Evolutionary conservation across 2,888 invertebrate species (phyloP).

Genomic region (Pandemis heparana): DNA sequence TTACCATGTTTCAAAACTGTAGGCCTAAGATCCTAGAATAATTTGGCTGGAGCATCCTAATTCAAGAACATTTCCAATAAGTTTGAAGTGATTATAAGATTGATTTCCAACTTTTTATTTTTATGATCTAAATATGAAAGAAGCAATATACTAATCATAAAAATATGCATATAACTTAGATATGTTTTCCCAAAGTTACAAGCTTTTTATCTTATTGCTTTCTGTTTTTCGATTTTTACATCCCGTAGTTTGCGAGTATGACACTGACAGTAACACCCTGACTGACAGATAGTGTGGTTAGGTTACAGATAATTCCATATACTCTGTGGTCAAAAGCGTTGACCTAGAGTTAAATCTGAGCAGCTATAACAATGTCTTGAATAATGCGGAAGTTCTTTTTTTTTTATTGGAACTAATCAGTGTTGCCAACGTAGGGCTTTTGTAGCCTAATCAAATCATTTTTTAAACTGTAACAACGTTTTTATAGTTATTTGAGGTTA

Average conservation of each 20-base stretch:
- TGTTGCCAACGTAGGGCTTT: too few relatives aligned
- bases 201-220: slow-evolving; percentile 3
- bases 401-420: too few relatives aligned
- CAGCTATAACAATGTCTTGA: too few relatives aligned
- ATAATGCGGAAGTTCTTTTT: too few relatives aligned
- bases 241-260: slow-evolving; percentile 18
- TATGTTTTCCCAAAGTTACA: slow-evolving; percentile 15
- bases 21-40: slow-evolving; percentile 8
- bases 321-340: too few relatives aligned
- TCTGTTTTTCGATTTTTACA: slow-evolving; percentile 20
- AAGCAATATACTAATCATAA: neutral
- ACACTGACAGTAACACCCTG: slow-evolving; percentile 17
- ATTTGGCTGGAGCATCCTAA: slow-evolving; percentile 24
- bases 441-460: too few relatives aligned
- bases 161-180: slow-evolving; percentile 16
- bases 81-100: neutral
- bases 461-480: too few relatives aligned
- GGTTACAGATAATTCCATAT: too few relatives aligned
- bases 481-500: too few relatives aligned
- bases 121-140: neutral
- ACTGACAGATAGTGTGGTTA: too few relatives aligned
- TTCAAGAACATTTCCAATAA: neutral
- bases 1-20: slow-evolving; percentile 27
- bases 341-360: too few relatives aligned
- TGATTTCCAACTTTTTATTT: neutral